Evolutionary conservation across 2,888 invertebrate species (phyloP), one percentile per base, ranked within the genome.

Genomic region (Drosophila niveifrons): DNA sequence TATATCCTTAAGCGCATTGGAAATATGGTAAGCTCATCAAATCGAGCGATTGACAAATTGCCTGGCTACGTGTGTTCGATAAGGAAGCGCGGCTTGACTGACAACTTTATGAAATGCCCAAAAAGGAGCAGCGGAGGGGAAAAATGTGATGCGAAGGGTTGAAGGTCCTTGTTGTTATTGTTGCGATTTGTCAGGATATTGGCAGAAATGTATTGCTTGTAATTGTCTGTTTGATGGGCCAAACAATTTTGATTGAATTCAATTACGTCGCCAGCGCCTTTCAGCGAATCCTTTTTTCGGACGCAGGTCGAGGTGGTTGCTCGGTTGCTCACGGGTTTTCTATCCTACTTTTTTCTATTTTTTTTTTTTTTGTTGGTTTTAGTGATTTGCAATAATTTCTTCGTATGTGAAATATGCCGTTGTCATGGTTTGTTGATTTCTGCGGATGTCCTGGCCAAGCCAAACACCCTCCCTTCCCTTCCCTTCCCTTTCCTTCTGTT

Each of bases 221-320:
- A 90, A 90, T 90, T 90, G 90, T 88, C 87, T 90, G 91, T 88
- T 90, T 90, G 90, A 90, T 90, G 91, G 86, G 80, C 85, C 90
- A 90, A 90, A 88, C 83, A 90, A 90, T 91, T 90, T 90, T 90
- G 91, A 91, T 90, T 91, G 91, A 90, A 90, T 90, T 90, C 87
- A 84, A 88, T 87, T 88, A 82, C 78, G 67, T 75, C 52, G 72
- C 71, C 52, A 2, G 57, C 70, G n/a, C 72, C 66, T 75, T 66
- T 66, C 66, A 44, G 29, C 56, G 68, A 62, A 61, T 66, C 68
- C 61, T 77, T 73, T 63, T 44, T 55, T 56, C 29, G 44, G 31
- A 11, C 28, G 28, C 23, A 39, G 3, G 23, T 23, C n/a, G 31
- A 2, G 61, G 66, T 62, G 73, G 72, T 70, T 68, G 75, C 58